Base-by-base conservation (phyloP, 2,888 invertebrate genomes). In the Epirrhoe alternata region DNA sequence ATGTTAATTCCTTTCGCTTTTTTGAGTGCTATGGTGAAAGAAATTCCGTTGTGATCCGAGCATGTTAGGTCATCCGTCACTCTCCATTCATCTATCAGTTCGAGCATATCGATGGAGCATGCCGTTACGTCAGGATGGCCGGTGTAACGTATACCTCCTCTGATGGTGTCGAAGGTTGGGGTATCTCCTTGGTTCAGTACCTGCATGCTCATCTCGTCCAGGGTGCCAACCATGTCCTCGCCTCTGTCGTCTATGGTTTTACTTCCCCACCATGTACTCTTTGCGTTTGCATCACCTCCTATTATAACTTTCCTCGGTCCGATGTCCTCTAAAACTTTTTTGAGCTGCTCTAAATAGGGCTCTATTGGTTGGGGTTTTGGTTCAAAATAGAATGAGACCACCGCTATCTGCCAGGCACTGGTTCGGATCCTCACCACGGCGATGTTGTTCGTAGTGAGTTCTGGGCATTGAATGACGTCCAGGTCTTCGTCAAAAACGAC, bases 311-410 rank as follows among this genome's bases (percentile, higher is more conserved):
- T 4, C 6, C 14, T n/a, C n/a, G 45, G 45, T 45, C 14, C 8
- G 0, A 12, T 31, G 10, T 30, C 0, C 5, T 30, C 30, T n/a
- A n/a, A 5, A 2, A 6, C 8, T 5, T 12, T 51, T n/a, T 12
- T 45, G 4, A 45, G 5, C 45, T 45, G 45, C 24, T 51, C 51
- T 30, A 51, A n/a, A 31, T 51, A 51, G 10, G 51, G 51, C 51
- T 51, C 51, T 30, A 47, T 47, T 4, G 57, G 16, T 0, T 47
- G 2, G 1, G 17, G 58, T 10, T 14, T 35, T 7, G 50, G 35
- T 50, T 74, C 72, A 7, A 72, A 68, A 64, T 76, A 76, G 7
- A 66, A 42, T 0, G 74, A 76, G 3, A 69, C 57, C 0, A 72
- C 31, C 0, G 38, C 8, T 0, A 76, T 63, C 7, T 65, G 42